phyloP scores from a whole-genome alignment of 2,113 vertebrate species.

The Procavia capensis region DNA sequence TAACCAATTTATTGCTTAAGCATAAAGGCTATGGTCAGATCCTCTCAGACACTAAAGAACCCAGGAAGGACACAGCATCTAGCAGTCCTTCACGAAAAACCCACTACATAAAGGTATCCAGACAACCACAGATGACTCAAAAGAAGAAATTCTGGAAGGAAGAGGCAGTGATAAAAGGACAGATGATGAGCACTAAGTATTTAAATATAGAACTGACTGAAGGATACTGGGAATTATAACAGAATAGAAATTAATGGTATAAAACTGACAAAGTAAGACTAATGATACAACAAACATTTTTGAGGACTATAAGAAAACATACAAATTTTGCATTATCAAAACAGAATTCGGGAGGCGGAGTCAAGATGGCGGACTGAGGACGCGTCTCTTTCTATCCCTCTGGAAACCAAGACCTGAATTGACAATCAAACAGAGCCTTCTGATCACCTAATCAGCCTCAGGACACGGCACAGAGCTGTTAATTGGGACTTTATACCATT shows the following conservation, averaged over 20 bases:
- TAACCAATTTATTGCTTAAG: not conserved
- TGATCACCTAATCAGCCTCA: no score
- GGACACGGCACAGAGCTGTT: no score
- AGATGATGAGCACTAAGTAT: not conserved
- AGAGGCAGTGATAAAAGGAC: not conserved
- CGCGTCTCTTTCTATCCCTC: no score
- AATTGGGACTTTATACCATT: no score
- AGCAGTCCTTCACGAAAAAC: not conserved
- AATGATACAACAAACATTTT: conserved; percentile 30
- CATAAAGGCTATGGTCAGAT: not conserved
- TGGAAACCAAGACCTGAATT: no score
- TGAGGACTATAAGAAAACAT: not conserved
- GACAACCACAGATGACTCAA: not conserved
- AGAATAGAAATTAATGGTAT: conserved; percentile 43
- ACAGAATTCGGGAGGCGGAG: no score
- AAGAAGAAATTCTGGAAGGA: conserved; percentile 32
- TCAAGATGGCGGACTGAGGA: no score
- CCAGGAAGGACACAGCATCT: not conserved
- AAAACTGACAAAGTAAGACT: conserved; percentile 53
- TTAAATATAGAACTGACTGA: conserved; percentile 46
- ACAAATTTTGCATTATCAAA: not conserved
- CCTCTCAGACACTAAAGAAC: not conserved
- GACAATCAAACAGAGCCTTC: no score
- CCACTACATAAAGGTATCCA: not conserved
- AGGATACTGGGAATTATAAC: not conserved